Conservation (phyloP, 2,888 invertebrate genomes). For the Lymantria monacha region DNA sequence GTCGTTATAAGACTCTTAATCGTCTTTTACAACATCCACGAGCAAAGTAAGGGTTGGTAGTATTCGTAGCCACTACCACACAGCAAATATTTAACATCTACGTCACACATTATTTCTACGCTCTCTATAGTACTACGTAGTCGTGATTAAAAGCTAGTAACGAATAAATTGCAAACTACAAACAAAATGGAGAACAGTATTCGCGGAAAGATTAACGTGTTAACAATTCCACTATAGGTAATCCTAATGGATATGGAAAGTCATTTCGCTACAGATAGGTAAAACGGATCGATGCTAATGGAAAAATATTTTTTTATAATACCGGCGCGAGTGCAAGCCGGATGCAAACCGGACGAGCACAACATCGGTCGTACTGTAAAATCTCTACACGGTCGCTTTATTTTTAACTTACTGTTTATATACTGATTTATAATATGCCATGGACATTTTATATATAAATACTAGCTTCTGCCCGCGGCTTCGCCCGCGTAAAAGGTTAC, state of each 20-base stretch:
- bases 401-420: background rate
- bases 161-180: no score
- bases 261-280: constrained; percentile 6
- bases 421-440: background rate
- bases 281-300: constrained; percentile 41
- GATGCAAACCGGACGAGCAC: constrained; percentile 29
- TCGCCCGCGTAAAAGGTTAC: no score
- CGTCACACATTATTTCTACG: no score
- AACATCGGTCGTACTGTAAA: constrained; percentile 37
- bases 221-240: constrained; percentile 24
- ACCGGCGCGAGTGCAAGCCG: constrained; percentile 38
- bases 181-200: background rate
- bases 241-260: constrained; percentile 41
- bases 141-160: no score
- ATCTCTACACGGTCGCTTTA: background rate
- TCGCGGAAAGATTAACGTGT: background rate
- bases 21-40: no score
- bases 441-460: no score
- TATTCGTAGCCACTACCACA: no score
- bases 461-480: no score
- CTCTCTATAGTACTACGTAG: no score
- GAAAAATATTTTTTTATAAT: constrained; percentile 46
- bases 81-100: no score
- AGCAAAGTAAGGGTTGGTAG: no score
- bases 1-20: no score